Evolutionary conservation across 2,888 invertebrate species (phyloP), one percentile per base, ranked within the genome.

Genomic region (Orchestes rusci): DNA sequence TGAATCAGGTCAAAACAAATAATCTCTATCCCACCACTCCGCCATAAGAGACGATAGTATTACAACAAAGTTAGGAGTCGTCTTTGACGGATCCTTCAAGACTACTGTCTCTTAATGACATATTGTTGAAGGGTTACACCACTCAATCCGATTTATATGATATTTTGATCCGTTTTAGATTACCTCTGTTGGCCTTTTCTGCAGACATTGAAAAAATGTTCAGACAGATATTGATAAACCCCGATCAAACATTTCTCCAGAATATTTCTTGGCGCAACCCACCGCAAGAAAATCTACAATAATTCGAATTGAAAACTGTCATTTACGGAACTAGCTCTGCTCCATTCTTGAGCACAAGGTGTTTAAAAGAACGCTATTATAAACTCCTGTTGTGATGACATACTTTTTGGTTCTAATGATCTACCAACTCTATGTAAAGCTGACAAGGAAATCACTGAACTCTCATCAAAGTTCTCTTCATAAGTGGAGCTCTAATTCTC

Each of bases 201-300:
- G 15, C 19, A 17, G 51, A 51, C 19, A 48, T 45, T 18, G 15
- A 45, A 45, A 51, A 51, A 43, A 51, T 51, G 43, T 51, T 42
- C 30, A 31, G 51, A 7, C 38, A 45, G 27, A 49, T 49, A n/a
- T 15, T 7, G n/a, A 39, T 49, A 3, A 42, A 45, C 13, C 45
- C 42, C 2, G 33, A 41, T 13, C 47, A 50, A 5, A 36, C 28
- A 3, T 38, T 39, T 35, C 18, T 44, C 16, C 43, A 44, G 33
- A 45, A 48, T 10, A 48, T 51, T 36, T 15, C 51, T 2, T 53
- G 50, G 48, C 34, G 50, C 10, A 38, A 45, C 17, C 15, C 31
- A n/a, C 39, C 42, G 10, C 5, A 12, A 2, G 44, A 51, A 28
- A 33, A 36, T 3, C 12, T 51, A 10, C 27, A 48, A 28, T 46